Percentiles rank a stretch among this genome's conserved stretches.
Conservation (phyloP, 2,888 invertebrate genomes). For the Electrophaes corylata region DNA sequence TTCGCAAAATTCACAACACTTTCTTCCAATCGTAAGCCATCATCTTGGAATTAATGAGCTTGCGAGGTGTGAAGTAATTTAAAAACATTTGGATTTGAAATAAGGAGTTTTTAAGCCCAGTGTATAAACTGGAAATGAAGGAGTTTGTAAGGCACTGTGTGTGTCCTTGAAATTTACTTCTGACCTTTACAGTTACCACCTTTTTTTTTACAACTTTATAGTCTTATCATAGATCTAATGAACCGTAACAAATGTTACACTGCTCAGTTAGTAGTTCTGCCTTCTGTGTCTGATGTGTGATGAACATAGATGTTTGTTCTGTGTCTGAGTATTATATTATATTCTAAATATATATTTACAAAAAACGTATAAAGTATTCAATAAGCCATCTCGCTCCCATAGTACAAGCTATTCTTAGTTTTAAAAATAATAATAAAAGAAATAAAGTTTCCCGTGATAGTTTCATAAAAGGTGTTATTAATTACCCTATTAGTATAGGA, state of each 20-base stretch:
- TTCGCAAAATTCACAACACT: constrained; percentile 48
- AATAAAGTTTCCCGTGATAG: constrained; percentile 4
- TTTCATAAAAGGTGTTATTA: constrained; percentile 33
- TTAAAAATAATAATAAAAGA: too few relatives aligned
- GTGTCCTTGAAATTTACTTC: neutral
- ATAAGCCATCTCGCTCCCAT: too few relatives aligned
- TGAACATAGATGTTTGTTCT: too few relatives aligned
- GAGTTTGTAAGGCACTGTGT: neutral
- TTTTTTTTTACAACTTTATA: too few relatives aligned
- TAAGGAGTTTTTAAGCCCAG: constrained; percentile 22
- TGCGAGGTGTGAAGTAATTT: constrained; percentile 48
- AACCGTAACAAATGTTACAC: too few relatives aligned
- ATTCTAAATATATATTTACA: too few relatives aligned
- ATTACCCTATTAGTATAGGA: constrained; percentile 28
- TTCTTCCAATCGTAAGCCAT: constrained; percentile 50
- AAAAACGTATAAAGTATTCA: too few relatives aligned
- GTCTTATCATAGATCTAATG: too few relatives aligned
- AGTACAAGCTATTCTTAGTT: too few relatives aligned
- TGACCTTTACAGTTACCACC: neutral
- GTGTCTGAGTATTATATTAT: too few relatives aligned
- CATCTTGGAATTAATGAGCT: constrained; percentile 58
- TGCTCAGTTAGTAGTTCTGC: too few relatives aligned
- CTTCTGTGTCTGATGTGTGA: too few relatives aligned
- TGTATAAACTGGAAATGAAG: constrained; percentile 11
- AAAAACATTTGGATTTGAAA: constrained; percentile 30